Conservation (phyloP, 2,797 vertebrate genomes). For the Anabacerthia variegaticeps region DNA sequence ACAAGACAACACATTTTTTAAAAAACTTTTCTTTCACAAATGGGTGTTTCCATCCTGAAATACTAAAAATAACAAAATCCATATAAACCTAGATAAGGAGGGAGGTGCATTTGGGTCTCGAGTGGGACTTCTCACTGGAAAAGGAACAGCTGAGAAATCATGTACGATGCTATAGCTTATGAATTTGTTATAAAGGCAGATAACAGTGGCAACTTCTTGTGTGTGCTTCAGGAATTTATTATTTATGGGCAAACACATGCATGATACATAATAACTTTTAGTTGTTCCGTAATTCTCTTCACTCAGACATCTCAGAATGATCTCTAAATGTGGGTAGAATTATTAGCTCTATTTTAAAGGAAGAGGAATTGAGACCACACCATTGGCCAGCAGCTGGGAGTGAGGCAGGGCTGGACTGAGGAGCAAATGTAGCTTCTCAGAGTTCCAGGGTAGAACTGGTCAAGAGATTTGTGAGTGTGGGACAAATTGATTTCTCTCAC, state of each 20-base stretch:
- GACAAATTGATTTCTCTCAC: background rate
- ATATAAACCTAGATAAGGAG: background rate
- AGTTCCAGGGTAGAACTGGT: background rate
- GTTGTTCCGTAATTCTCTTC: slow-evolving; percentile 7
- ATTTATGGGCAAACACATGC: slow-evolving; percentile 57
- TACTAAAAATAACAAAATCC: background rate
- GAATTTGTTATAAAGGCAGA: slow-evolving; percentile 60
- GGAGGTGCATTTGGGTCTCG: background rate
- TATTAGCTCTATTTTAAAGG: background rate
- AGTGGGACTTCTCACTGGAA: background rate
- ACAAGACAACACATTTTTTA: rapidly evolving
- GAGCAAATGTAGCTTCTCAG: background rate
- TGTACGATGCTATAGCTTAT: slow-evolving; percentile 10
- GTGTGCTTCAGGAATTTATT: slow-evolving; percentile 45
- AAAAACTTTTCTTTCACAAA: background rate
- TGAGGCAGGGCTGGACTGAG: background rate
- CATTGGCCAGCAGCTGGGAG: background rate
- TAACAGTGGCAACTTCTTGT: background rate
- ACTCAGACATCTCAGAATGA: slow-evolving; percentile 22
- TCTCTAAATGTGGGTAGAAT: slow-evolving; percentile 11
- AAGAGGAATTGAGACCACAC: background rate
- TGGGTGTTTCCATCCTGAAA: background rate
- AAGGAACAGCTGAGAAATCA: background rate
- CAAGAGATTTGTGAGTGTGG: background rate
- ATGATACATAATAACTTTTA: slow-evolving; percentile 54